phyloP scores from a whole-genome alignment of 2,113 vertebrate genomes.

The Brachyhypopomus occidentalis region DNA sequence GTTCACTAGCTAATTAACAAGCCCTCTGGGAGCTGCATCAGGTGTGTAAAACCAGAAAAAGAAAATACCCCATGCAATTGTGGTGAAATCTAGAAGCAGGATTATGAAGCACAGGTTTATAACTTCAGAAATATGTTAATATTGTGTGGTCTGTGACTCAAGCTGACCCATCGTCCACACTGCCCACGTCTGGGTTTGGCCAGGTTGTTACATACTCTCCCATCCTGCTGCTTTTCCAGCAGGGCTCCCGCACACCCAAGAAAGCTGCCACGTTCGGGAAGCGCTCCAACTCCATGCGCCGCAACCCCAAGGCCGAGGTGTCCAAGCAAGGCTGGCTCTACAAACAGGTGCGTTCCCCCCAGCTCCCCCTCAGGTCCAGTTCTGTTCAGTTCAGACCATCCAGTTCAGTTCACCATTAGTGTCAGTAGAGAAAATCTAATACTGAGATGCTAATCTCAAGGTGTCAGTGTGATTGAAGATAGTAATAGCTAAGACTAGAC shows the following conservation, averaged over 20 bases:
- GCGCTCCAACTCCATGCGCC: slow-evolving; percentile 93
- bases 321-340: slow-evolving; percentile 90
- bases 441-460: too few relatives aligned
- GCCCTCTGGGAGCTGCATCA: neutral
- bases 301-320: slow-evolving; percentile 85
- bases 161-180: neutral
- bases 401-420: too few relatives aligned
- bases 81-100: neutral
- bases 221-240: neutral
- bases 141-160: neutral
- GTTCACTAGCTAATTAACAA: neutral
- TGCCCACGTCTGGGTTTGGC: neutral
- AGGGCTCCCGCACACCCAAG: slow-evolving; percentile 79
- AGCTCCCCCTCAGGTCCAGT: neutral
- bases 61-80: neutral
- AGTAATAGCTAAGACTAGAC: too few relatives aligned
- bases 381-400: neutral
- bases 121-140: neutral
- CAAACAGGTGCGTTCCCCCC: slow-evolving; percentile 82
- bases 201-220: neutral
- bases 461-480: too few relatives aligned
- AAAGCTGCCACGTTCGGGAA: slow-evolving; percentile 92
- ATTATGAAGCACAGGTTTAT: neutral
- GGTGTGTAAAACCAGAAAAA: neutral
- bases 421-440: too few relatives aligned